These are phyloP conservation scores for Tetragnatha montana DNA, from an alignment of 2,888 invertebrate species.

Conservation along the genomic window DNA sequence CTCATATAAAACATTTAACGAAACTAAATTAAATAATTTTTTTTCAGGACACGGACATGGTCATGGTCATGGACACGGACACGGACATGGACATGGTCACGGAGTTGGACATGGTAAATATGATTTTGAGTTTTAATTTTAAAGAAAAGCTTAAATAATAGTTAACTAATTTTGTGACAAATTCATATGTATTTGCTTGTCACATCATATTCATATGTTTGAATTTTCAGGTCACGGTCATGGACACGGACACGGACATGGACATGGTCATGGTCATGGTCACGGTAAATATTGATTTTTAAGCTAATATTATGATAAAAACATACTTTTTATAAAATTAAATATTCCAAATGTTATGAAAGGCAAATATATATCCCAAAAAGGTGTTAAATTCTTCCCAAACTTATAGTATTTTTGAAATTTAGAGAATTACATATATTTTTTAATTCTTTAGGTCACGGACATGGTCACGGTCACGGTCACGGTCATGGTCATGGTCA, in stretches of 20 bases:
- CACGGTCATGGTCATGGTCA: conserved; percentile 10
- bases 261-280: conserved; percentile 58
- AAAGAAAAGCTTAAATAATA: not conserved
- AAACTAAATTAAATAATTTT: not conserved
- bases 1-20: too few relatives aligned
- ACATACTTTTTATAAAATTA: not conserved
- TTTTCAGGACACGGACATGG: conserved; percentile 7
- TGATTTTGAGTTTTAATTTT: conserved; percentile 8
- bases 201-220: not conserved
- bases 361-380: not conserved
- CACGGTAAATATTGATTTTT: conserved; percentile 35
- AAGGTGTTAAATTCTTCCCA: not conserved
- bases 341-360: not conserved
- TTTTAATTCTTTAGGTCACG: not conserved
- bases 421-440: too few relatives aligned
- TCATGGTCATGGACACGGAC: conserved; percentile 7
- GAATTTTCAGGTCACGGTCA: conserved; percentile 40
- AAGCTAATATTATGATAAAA: not conserved
- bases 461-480: conserved; percentile 2
- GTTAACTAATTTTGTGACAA: not conserved
- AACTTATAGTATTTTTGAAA: too few relatives aligned
- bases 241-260: conserved; percentile 54
- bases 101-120: conserved; percentile 36
- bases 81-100: conserved; percentile 52
- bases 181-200: not conserved